Evolutionary conservation across 2,888 invertebrate genomes (phyloP), one percentile per base, ranked within the genome.

Genomic region (Sericinus montela): DNA sequence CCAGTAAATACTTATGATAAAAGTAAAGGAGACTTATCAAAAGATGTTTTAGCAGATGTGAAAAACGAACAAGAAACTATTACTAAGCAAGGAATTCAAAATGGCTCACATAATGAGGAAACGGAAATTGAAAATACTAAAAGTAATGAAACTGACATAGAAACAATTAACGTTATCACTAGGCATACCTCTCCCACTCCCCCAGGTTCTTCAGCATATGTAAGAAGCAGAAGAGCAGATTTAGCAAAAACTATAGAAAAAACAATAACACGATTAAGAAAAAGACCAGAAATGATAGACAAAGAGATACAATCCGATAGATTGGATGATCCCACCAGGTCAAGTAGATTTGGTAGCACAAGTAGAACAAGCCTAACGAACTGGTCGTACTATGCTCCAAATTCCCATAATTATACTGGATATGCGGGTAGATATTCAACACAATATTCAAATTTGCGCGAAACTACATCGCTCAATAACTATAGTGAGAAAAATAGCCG

Each of bases 101-200:
- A 51, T 29, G 52, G 59, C 53, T 61, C 62, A 51, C 60, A 57
- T 37, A 53, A 55, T 45, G 60, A 55, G 51, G 57, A 60, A 19
- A 50, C 36, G 40, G 56, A 63, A 36, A 60, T 45, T 38, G 57
- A 65, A 37, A 52, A 60, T 45, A 60, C 41, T 37, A 57, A 65
- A 37, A 52, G 60, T 45, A 65, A 72, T 46, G 69, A 75, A 46
- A 62, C 61, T 23, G 63, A 72, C 45, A 71, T 67, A 58, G 85
- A 84, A 69, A 82, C 91, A 3, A 72, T 95, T 2, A 89, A 90
- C 3, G 91, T 95, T 43, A 89, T 94, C 2, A 94, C 94, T 0
- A 89, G 95, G 51, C 93, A 93, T 23, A 95, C 95, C 0, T 96
- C 95, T 13, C 95, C 95, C 0, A 94, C 93, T 0, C 92, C 93